phyloP scores from a whole-genome alignment of 2,113 vertebrate genomes.

The Tichodroma muraria region DNA sequence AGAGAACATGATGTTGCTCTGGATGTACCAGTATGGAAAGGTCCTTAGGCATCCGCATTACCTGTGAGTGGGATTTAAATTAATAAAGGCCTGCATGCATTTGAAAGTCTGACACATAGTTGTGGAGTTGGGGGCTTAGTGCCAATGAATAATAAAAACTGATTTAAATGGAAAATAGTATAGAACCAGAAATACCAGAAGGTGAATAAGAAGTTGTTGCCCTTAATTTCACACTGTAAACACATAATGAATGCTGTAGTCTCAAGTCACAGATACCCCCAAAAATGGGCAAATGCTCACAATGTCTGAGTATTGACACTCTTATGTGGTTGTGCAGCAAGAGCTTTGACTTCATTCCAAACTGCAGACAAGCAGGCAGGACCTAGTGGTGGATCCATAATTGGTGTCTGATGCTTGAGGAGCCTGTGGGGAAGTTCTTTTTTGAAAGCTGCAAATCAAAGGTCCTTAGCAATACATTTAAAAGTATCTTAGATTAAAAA shows the following conservation, averaged over 20 bases:
- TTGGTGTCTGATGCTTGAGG: neutral
- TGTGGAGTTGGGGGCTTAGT: constrained; percentile 20
- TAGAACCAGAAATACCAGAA: constrained; percentile 52
- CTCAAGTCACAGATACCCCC: neutral
- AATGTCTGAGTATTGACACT: neutral
- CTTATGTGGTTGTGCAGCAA: neutral
- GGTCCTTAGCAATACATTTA: neutral
- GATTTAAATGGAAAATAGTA: constrained; percentile 25
- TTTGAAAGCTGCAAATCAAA: neutral
- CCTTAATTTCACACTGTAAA: constrained; percentile 35
- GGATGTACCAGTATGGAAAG: constrained; percentile 50
- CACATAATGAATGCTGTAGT: neutral
- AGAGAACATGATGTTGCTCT: constrained; percentile 23
- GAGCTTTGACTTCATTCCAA: neutral
- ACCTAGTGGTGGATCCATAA: neutral
- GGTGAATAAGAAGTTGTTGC: constrained; percentile 5
- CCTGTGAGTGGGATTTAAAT: neutral
- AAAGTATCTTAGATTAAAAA: neutral
- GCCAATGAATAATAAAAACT: constrained; percentile 36
- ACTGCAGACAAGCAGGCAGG: neutral
- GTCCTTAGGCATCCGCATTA: constrained; percentile 3
- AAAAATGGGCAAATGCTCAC: neutral
- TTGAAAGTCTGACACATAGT: neutral
- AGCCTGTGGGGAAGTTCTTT: neutral
- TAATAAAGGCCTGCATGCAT: neutral